A percentile compares a stretch with the other conserved stretches of the same genome.
Evolutionary conservation across 37 sponge, comb jelly and placozoan species (phyloP).

Genomic region (Oopsacas minuta): DNA sequence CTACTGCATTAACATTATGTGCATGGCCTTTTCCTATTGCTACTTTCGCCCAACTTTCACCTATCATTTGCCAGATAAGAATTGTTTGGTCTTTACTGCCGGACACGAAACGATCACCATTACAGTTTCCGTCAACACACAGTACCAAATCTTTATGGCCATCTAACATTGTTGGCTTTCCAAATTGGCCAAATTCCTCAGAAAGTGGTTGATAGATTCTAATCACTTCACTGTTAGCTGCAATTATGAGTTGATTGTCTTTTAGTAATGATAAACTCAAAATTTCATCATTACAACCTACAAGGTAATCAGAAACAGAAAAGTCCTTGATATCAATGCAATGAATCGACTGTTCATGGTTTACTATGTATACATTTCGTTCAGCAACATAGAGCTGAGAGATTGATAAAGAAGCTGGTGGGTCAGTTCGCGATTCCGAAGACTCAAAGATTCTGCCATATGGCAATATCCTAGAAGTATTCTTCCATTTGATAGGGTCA

Average conservation of each 20-base stretch:
- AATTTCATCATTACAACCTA: neutral
- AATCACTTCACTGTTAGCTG: constrained; percentile 12
- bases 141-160: constrained; percentile 14
- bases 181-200: neutral
- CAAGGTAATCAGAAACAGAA: neutral
- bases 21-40: constrained; percentile 77
- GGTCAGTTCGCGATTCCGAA: neutral
- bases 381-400: neutral
- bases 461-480: neutral
- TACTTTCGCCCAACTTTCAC: neutral
- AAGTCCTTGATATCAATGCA: neutral
- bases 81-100: constrained; percentile 1
- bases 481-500: neutral
- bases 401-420: constrained; percentile 1
- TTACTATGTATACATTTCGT: neutral
- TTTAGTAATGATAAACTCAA: neutral
- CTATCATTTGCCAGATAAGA: constrained; percentile 10
- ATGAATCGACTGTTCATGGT: constrained; percentile 11
- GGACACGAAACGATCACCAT: neutral
- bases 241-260: neutral
- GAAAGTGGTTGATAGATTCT: neutral
- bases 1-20: constrained; percentile 62
- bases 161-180: neutral
- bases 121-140: neutral
- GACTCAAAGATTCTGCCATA: constrained; percentile 13